Conservation (phyloP, 2,113 vertebrate genomes). For the Pongo abelii region DNA sequence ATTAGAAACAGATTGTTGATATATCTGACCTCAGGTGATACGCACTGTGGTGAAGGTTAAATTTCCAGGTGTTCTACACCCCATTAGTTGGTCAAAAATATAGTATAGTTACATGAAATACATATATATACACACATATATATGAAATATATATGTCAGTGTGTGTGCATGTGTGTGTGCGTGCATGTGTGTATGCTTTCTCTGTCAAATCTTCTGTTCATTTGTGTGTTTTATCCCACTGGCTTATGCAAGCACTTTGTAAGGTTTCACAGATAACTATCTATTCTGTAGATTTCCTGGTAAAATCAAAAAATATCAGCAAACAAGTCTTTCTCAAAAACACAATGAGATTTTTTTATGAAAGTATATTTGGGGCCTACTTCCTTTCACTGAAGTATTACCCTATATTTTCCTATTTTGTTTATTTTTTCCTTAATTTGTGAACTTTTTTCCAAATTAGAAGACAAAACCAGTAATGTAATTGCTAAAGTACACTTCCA, state of each 20-base stretch:
- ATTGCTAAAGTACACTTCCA: background rate
- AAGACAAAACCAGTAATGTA: background rate
- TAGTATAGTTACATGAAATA: background rate
- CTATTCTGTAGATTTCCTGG: background rate
- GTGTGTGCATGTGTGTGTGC: background rate
- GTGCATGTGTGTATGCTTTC: background rate
- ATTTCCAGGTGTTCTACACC: background rate
- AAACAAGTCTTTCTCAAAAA: background rate
- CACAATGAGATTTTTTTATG: background rate
- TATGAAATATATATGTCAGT: no score
- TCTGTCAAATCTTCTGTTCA: background rate
- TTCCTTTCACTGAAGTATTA: background rate
- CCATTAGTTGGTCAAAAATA: background rate
- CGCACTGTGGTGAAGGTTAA: background rate
- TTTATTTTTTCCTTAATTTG: background rate
- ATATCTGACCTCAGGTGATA: background rate
- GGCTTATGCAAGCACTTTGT: background rate
- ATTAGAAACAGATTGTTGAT: background rate
- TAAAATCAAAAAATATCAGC: background rate
- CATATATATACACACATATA: background rate
- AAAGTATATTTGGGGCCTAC: background rate
- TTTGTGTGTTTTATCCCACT: background rate
- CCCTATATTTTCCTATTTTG: background rate
- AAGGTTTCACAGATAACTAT: background rate
- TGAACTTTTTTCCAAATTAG: background rate